phyloP scores from a whole-genome alignment of 2,797 vertebrate genomes.

The Intellagama lesueurii region DNA sequence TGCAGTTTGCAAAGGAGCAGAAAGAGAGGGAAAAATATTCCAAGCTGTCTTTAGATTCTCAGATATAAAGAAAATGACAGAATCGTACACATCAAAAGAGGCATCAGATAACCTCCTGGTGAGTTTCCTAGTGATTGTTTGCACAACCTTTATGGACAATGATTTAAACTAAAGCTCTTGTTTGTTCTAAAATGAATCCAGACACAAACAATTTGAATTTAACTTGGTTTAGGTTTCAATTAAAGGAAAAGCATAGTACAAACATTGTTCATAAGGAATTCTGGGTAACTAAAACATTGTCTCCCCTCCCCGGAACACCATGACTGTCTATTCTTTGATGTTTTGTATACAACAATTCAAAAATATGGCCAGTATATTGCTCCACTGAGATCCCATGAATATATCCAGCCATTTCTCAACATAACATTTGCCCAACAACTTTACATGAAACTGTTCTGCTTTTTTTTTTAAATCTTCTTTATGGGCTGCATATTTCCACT shows the following conservation, averaged over 20 bases:
- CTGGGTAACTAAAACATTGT: conserved; percentile 17
- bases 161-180: conserved; percentile 34
- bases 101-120: conserved; percentile 37
- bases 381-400: conserved; percentile 44
- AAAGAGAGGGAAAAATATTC: background rate
- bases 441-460: conserved; percentile 54
- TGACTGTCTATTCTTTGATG: conserved; percentile 12
- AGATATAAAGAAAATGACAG: conserved; percentile 10
- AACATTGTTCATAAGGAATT: conserved; percentile 1
- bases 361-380: conserved; percentile 19
- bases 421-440: conserved; percentile 46
- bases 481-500: conserved; percentile 44
- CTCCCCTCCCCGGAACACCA: background rate
- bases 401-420: conserved; percentile 33
- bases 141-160: conserved; percentile 15
- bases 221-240: conserved; percentile 30
- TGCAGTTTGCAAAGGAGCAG: background rate
- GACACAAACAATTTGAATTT: conserved; percentile 40
- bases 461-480: conserved; percentile 37
- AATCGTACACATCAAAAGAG: conserved; percentile 8
- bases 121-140: conserved; percentile 22
- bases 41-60: conserved; percentile 29
- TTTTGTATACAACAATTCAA: conserved; percentile 23
- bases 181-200: conserved; percentile 43
- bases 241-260: conserved; percentile 21